Evolutionary conservation across 2,113 vertebrate genomes (phyloP).

Genomic region (Motacilla alba): DNA sequence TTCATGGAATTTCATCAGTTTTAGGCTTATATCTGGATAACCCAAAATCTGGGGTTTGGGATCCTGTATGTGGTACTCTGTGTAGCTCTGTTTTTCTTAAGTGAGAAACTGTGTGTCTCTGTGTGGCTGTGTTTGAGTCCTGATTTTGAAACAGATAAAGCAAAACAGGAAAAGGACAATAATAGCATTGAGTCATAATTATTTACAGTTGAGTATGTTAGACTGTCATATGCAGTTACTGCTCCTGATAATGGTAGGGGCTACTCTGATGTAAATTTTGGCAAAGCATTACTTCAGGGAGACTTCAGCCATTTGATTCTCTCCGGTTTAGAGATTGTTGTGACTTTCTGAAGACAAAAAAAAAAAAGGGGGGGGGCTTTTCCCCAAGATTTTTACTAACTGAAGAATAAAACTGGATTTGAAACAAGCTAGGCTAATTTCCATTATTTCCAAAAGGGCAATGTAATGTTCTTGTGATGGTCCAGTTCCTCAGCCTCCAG

Average conservation of each 20-base stretch:
- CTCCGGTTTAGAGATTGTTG: neutral
- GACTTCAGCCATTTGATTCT: neutral
- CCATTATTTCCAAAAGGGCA: neutral
- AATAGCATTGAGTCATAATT: neutral
- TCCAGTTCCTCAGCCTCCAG: neutral
- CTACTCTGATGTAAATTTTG: neutral
- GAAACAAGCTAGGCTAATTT: neutral
- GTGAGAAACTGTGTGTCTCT: neutral
- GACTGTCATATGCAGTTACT: neutral
- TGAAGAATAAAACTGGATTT: neutral
- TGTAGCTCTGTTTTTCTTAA: neutral
- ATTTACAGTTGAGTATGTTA: neutral
- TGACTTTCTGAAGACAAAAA: neutral
- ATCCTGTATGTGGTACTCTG: neutral
- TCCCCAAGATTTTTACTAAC: neutral
- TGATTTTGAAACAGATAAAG: neutral
- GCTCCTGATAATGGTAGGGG: neutral
- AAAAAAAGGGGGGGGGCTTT: rapidly evolving
- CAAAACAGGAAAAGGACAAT: neutral
- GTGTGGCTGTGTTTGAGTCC: neutral
- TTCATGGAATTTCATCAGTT: neutral
- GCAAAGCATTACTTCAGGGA: neutral
- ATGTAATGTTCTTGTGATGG: neutral
- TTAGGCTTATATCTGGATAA: neutral
- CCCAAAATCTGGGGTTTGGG: neutral